phyloP scores from a whole-genome alignment of 2,113 vertebrate species.

The Hirundichthys speculiger region DNA sequence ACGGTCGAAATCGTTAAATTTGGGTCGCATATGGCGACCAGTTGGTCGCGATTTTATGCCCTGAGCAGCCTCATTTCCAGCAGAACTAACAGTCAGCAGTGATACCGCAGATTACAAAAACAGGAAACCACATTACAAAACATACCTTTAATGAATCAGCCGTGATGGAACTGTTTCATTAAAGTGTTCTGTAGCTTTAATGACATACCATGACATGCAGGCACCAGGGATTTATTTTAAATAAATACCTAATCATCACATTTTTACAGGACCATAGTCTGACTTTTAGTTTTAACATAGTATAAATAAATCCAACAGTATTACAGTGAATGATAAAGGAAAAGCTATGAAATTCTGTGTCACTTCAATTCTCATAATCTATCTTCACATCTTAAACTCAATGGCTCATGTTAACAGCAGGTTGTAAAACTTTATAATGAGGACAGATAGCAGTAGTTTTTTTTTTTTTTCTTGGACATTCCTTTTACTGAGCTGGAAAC shows the following conservation, averaged over 20 bases:
- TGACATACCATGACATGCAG: not conserved
- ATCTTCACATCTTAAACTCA: no score
- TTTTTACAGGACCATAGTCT: not conserved
- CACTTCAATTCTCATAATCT: no score
- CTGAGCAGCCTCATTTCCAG: not conserved
- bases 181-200: not conserved
- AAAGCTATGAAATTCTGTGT: no score
- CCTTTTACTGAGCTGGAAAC: not conserved
- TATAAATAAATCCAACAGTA: no score
- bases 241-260: not conserved
- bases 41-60: no score
- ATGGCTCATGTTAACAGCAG: not conserved
- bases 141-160: not conserved
- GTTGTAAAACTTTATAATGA: not conserved
- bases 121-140: conserved; percentile 39
- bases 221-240: not conserved
- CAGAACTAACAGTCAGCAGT: conserved; percentile 1
- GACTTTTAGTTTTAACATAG: not conserved
- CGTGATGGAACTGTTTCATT: conserved; percentile 11
- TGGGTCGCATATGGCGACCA: no score
- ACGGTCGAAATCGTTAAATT: no score
- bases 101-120: conserved; percentile 35
- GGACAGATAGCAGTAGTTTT: not conserved
- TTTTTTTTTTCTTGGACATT: not conserved
- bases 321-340: no score